Base-by-base conservation (phyloP, 2,888 invertebrate species). In the Abrostola triplasia region DNA sequence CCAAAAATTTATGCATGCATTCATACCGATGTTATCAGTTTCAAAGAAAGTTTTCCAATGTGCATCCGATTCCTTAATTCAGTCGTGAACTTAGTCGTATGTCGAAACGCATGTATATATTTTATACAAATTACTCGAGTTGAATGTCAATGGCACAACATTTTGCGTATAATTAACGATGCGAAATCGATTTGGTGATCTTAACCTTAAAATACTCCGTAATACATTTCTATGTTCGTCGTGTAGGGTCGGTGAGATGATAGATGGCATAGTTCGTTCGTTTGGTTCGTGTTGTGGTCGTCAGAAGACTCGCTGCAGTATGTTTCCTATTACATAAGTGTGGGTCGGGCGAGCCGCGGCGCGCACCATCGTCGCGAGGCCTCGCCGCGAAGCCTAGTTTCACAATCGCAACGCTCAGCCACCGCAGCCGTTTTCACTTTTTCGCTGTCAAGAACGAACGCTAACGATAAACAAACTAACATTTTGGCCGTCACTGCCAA, bases 361-460 rank as follows among this genome's bases (percentile, higher is more conserved):
- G 84, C 84, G 85, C 87, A 84, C 86, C 83, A 85, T 84, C 84
- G 88, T 61, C 81, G 82, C 82, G 84, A 79, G 86, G 84, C 86
- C 85, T 82, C 84, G 88, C 88, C 83, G 81, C 85, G 83, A 80
- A 88, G 88, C 88, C 88, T 86, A 89, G 90, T 94, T 93, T 93
- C 94, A 90, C 93, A 94, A 94, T 89, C 85, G 84, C 79, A 64
- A 59, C 80, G 77, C 84, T 84, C 91, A 91, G 88, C 90, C 90
- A 90, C 91, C 87, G 87, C 86, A 88, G 88, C 88, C 92, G 94
- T 94, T 94, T 94, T 94, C 94, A 94, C 94, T 94, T 94, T 94
- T 94, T 94, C 92, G 93, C 93, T 94, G 94, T 94, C 94, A 94
- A 94, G 94, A 93, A 92, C 94, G 93, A 92, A 84, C 87, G 87